Evolutionary conservation across 2,888 invertebrate species (phyloP).

Genomic region (Coecobrya sp.): DNA sequence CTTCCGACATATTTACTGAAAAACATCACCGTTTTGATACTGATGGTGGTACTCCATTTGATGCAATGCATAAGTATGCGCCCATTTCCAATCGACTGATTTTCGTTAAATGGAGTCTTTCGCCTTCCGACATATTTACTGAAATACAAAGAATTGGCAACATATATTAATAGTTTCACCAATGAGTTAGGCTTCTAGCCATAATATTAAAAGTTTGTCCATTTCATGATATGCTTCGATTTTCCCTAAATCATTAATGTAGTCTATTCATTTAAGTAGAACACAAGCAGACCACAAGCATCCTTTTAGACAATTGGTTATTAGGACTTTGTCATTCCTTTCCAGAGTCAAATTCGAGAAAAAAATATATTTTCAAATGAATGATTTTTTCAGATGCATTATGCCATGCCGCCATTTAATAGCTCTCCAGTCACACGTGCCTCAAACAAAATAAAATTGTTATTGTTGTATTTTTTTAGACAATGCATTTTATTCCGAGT

Average conservation of each 20-base stretch:
- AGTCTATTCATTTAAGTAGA: not conserved
- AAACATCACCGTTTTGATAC: conserved; percentile 91
- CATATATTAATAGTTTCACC: too few species aligned
- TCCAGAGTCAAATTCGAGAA: not conserved
- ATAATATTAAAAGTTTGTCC: not conserved
- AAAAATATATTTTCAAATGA: conserved; percentile 1
- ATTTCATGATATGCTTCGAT: conserved; percentile 21
- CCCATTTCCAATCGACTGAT: conserved; percentile 96
- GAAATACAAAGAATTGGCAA: not conserved
- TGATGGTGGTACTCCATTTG: conserved; percentile 96
- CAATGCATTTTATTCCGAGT: conserved; percentile 31
- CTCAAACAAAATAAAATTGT: conserved; percentile 3
- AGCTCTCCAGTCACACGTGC: conserved; percentile 34
- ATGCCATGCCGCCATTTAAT: not conserved
- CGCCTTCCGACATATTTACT: conserved; percentile 91
- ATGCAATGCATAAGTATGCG: conserved; percentile 94
- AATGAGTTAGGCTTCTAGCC: too few species aligned
- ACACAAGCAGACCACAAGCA: not conserved
- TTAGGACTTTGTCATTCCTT: not conserved
- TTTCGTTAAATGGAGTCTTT: conserved; percentile 94
- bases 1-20: conserved; percentile 94
- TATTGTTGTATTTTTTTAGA: not conserved
- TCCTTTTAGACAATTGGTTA: not conserved
- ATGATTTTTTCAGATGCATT: not conserved
- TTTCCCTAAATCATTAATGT: too few species aligned